Conservation (phyloP, 2,113 vertebrate genomes). For the Benitochromis conjunctus region DNA sequence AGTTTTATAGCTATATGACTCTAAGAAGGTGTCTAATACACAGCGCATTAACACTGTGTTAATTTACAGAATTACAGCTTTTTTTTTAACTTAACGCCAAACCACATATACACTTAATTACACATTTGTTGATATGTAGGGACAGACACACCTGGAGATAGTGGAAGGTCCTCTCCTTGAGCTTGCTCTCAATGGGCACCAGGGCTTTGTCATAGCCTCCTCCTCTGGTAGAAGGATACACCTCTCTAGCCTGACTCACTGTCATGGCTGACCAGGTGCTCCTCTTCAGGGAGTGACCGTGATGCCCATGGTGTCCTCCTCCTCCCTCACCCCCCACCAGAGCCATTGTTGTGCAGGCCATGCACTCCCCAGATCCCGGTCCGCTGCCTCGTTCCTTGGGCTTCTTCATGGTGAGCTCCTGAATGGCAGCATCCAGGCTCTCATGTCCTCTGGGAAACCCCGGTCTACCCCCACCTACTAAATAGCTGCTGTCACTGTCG, state of each 20-base stretch:
- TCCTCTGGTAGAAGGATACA: slow-evolving; percentile 80
- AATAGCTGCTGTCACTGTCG: slow-evolving; percentile 96
- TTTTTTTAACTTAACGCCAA: background rate
- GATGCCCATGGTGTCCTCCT: slow-evolving; percentile 51
- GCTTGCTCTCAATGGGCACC: slow-evolving; percentile 87
- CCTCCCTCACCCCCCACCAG: slow-evolving; percentile 78
- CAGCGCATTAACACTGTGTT: no score
- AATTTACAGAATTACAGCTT: no score
- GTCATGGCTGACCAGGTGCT: slow-evolving; percentile 99
- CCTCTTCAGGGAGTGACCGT: slow-evolving; percentile 89
- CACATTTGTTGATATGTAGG: background rate
- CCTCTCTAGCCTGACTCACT: slow-evolving; percentile 95
- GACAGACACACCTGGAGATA: slow-evolving; percentile 89
- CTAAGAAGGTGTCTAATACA: no score
- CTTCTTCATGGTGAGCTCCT: slow-evolving; percentile 94
- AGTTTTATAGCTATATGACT: no score
- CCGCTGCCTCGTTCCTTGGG: slow-evolving; percentile 76
- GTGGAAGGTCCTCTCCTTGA: slow-evolving; percentile 92
- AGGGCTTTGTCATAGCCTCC: slow-evolving; percentile 85
- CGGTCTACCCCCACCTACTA: slow-evolving; percentile 76
- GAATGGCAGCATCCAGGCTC: slow-evolving; percentile 91
- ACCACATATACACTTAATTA: background rate
- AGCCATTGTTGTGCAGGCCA: slow-evolving; percentile 92
- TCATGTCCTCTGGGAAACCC: slow-evolving; percentile 84
- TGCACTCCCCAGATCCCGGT: slow-evolving; percentile 84